A percentile compares a stretch with the other conserved stretches of the same genome.
These are phyloP conservation scores for Chrysolina oricalcia DNA, from an alignment of 2,888 invertebrate genomes.

Conservation along the genomic window DNA sequence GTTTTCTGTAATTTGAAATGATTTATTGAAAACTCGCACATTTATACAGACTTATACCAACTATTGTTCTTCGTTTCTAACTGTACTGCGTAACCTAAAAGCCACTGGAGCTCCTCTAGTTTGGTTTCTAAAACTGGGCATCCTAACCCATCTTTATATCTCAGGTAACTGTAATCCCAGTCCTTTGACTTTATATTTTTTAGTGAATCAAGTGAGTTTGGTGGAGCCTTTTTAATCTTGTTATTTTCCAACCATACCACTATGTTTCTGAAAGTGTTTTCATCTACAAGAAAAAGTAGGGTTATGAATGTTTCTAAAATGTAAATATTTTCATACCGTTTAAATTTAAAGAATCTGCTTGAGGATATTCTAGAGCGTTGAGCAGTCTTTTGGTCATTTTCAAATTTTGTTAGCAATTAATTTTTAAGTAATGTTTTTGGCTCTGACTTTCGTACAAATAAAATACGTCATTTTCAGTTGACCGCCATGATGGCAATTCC, in stretches of 20 bases:
- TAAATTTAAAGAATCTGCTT: slow-evolving; percentile 80
- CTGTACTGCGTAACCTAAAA: slow-evolving; percentile 87
- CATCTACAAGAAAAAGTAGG: slow-evolving; percentile 78
- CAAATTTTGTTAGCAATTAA: too few species aligned
- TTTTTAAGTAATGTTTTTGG: too few species aligned
- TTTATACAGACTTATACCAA: neutral
- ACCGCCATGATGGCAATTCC: too few species aligned
- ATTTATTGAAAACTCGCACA: neutral
- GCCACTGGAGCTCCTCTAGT: slow-evolving; percentile 87
- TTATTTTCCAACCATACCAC: slow-evolving; percentile 95
- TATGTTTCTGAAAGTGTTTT: slow-evolving; percentile 84
- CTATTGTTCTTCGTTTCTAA: slow-evolving; percentile 79
- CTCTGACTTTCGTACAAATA: too few species aligned
- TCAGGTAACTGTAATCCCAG: slow-evolving; percentile 83
- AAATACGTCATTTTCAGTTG: too few species aligned
- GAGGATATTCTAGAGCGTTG: slow-evolving; percentile 84
- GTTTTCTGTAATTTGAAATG: slow-evolving; percentile 74
- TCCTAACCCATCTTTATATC: slow-evolving; percentile 84
- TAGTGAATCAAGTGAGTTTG: slow-evolving; percentile 85
- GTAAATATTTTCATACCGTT: slow-evolving; percentile 75
- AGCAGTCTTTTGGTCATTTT: slow-evolving; percentile 85
- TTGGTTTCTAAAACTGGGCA: slow-evolving; percentile 79
- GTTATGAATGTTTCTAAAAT: neutral
- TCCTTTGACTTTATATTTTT: slow-evolving; percentile 78
- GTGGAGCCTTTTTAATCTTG: slow-evolving; percentile 90